A percentile compares a stretch with the other conserved stretches of the same genome.
Evolutionary conservation across 2,797 vertebrate species (phyloP).

Genomic region (Mus spretus): DNA sequence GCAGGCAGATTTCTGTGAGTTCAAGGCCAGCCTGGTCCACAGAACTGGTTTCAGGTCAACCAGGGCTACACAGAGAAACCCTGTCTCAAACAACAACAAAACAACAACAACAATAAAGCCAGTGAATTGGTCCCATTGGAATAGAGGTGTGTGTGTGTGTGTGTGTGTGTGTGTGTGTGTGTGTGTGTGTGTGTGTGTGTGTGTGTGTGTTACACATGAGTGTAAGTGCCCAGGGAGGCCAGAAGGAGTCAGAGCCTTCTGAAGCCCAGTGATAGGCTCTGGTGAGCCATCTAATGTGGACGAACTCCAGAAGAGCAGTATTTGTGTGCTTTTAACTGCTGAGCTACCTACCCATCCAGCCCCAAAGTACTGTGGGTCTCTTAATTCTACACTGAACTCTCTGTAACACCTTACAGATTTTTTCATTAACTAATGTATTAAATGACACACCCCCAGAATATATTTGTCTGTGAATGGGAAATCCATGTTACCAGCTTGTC

Average conservation of each 20-base stretch:
- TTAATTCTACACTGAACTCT: constrained; percentile 44
- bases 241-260: background rate
- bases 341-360: background rate
- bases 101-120: background rate
- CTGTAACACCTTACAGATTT: background rate
- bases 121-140: background rate
- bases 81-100: background rate
- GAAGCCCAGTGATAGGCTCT: background rate
- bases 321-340: background rate
- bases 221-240: background rate
- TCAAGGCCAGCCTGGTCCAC: background rate
- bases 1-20: background rate
- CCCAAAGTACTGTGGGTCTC: background rate
- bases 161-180: too few species aligned
- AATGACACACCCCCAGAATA: background rate
- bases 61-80: background rate
- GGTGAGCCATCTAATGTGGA: background rate
- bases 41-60: background rate
- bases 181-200: background rate
- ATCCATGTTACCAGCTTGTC: background rate
- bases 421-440: constrained; percentile 26
- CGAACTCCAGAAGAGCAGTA: background rate
- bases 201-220: background rate
- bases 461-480: constrained; percentile 50
- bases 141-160: background rate